These are phyloP conservation scores for Tetramorium simillimum DNA, from an alignment of 1,140 invertebrate genomes.

Conservation along the genomic window DNA sequence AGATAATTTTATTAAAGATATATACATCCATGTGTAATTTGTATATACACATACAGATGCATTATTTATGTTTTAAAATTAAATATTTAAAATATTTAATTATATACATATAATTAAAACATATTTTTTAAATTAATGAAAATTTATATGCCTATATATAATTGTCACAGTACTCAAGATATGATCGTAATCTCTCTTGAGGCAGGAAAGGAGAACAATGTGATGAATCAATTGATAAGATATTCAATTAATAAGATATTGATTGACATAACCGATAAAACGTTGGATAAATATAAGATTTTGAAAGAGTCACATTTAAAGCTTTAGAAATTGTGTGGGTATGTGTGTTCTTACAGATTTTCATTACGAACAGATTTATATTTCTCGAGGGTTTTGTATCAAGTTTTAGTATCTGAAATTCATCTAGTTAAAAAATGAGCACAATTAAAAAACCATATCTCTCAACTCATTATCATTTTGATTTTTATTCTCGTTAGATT, in stretches of 20 bases:
- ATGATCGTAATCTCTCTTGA: neutral
- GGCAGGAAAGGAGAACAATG: neutral
- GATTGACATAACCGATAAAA: neutral
- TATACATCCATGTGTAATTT: neutral
- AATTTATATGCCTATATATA: neutral
- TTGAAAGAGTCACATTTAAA: neutral
- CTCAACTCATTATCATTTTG: neutral
- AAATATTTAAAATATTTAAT: neutral
- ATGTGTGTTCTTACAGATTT: neutral
- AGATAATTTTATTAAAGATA: neutral
- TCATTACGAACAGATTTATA: neutral
- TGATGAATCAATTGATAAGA: slow-evolving; percentile 20
- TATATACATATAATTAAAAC: too few relatives aligned
- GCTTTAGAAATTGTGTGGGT: neutral
- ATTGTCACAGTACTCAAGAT: neutral
- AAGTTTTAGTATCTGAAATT: neutral
- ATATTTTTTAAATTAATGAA: neutral
- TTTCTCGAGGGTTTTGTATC: neutral
- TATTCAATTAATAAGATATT: neutral
- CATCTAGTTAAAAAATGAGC: neutral
- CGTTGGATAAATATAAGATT: neutral
- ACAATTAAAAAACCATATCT: slow-evolving; percentile 6
- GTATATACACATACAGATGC: neutral
- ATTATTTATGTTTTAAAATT: neutral
- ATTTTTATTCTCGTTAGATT: neutral